A percentile compares a stretch with the other conserved stretches of the same genome.
These are phyloP conservation scores for Steatocranus sp. DNA, from an alignment of 2,797 vertebrate species.

Conservation along the genomic window DNA sequence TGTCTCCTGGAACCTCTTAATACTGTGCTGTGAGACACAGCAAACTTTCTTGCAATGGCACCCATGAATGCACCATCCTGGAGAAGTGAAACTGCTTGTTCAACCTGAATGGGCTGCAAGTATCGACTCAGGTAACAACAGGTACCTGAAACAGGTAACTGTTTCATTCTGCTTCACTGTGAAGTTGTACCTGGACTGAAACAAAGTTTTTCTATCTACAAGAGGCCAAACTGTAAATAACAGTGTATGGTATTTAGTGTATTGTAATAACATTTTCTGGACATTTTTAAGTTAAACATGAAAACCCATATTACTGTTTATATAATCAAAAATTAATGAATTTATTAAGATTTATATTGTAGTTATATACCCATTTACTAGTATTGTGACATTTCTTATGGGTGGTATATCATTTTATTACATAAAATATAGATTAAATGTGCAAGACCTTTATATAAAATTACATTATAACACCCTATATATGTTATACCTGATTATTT, in stretches of 20 bases:
- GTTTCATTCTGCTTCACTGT: background rate
- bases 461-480: rapidly evolving
- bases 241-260: background rate
- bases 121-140: background rate
- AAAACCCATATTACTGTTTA: background rate
- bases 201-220: rapidly evolving
- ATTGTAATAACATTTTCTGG: rapidly evolving
- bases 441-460: background rate
- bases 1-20: background rate
- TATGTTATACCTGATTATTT: background rate
- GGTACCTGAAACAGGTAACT: background rate
- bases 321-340: rapidly evolving
- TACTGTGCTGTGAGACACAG: background rate
- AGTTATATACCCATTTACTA: background rate
- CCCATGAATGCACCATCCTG: background rate
- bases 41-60: background rate
- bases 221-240: background rate
- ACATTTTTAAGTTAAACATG: background rate
- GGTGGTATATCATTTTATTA: background rate
- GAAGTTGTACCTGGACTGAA: background rate
- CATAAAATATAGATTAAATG: background rate
- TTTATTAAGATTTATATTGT: background rate
- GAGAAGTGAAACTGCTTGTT: background rate
- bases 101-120: background rate
- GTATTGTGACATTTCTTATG: background rate